Base-by-base conservation (phyloP, 2,113 vertebrate genomes). In the Sander vitreus region DNA sequence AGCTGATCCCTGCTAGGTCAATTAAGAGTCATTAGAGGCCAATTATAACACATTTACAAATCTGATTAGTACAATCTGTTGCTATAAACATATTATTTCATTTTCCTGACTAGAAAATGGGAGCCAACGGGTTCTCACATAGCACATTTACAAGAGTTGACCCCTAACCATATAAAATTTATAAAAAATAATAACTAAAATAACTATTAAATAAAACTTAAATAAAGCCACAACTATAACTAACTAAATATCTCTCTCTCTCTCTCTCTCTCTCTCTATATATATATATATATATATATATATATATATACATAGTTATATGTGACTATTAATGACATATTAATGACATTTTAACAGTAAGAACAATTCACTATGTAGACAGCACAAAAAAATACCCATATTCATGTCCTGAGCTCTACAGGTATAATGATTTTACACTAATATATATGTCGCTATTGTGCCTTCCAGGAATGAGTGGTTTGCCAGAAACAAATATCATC, bases 21-120 rank as follows among this genome's bases (percentile, higher is more conserved):
- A 81, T 88, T 87, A 89, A 19, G 70, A 81, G 80, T 75, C 67
- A 84, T 88, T 81, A 85, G 45, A 79, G 70, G 33, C 50, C 68
- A 75, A 85, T 87, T 89, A 81, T n/a, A 78, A 76, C 39, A 73
- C 53, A 59, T 82, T 78, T 70, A 62, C 47, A 53, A 77, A 67
- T 75, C 57, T 80, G 48, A 90, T 84, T 80, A 78, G 54, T 48
- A 48, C 75, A 81, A 58, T 76, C 58, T 87, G 54, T 43, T 76
- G 39, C 63, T 80, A 54, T 59, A 19, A 72, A 72, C 62, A 15
- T 23, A 6, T 30, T 23, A 58, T 30, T 60, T 0, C 59, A 23
- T 10, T 18, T 43, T 45, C 10, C 18, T 43, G 19, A 21, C 3
- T 21, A 16, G 5, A 51, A 50, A 57, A 48, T 33, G 19, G 3